Evolutionary conservation across 2,797 vertebrate species (phyloP), one percentile per base, ranked within the genome.

Genomic region (Xyrichtys novacula): DNA sequence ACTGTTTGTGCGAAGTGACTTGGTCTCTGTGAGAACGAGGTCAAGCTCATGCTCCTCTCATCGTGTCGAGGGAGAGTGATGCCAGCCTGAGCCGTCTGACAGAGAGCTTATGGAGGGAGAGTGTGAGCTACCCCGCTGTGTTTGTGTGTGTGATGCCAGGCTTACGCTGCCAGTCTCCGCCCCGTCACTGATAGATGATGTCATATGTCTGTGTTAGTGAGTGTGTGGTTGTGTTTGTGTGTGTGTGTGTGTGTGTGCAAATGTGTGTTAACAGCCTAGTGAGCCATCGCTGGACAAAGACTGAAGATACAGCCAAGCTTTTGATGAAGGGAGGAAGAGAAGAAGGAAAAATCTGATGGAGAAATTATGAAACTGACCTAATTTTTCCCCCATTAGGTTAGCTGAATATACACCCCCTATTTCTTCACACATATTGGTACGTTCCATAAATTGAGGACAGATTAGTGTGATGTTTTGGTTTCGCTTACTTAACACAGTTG

Each of bases 141-240:
- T 46, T 20, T 58, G 56, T 36, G 15, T 61, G 68, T 59, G 46
- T 16, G 59, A 87, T 81, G 81, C 76, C 70, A 78, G 68, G 72
- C 80, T 83, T 65, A 83, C 65, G 68, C 84, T 78, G 82, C 86
- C 90, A 83, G 86, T 84, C 87, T 85, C 86, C 85, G 54, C 88
- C 87, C 80, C 40, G 7, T 40, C 77, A 56, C 56, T 53, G 67
- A 71, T 6, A 71, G 73, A 34, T 91, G 89, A 91, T 87, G 88
- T 88, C 89, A 90, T 85, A 55, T 39, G 40, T 65, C 32, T 80
- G 38, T 36, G 19, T 78, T 62, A 57, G 60, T 60, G 61, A 52
- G 63, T 31, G 44, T 34, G 40, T 39, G 29, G 54, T 43, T 48
- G 72, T 62, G 65, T 53, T 55, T 36, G 66, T 40, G 52, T 79